A percentile compares a stretch with the other conserved stretches of the same genome.
Evolutionary conservation across 2,888 invertebrate genomes (phyloP).

Genomic region (Erebia ligea): DNA sequence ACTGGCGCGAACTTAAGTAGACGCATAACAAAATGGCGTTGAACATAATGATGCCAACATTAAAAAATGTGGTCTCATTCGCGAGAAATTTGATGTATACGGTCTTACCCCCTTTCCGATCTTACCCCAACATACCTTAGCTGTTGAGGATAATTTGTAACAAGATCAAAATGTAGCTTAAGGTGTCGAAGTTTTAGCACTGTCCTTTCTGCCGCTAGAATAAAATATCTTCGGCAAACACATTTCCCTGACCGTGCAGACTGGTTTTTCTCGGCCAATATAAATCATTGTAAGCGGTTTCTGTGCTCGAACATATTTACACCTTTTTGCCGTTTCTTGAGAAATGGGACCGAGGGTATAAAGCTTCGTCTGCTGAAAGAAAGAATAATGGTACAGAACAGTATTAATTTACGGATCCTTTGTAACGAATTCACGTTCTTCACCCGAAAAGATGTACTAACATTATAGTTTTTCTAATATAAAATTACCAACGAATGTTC

Average conservation of each 20-base stretch:
- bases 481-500: no score
- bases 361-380: constrained; percentile 23
- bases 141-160: no score
- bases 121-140: no score
- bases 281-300: constrained; percentile 73
- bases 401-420: neutral
- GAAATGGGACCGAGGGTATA: constrained; percentile 30
- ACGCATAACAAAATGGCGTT: no score
- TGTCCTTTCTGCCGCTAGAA: neutral
- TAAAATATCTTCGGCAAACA: constrained; percentile 22
- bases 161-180: no score
- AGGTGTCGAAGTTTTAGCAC: neutral
- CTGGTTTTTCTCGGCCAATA: constrained; percentile 63
- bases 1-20: no score
- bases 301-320: constrained; percentile 62
- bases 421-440: neutral
- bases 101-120: no score
- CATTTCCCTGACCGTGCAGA: constrained; percentile 57
- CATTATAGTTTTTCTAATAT: no score
- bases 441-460: neutral
- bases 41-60: no score
- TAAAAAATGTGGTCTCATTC: no score
- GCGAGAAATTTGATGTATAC: no score
- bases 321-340: constrained; percentile 60
- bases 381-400: constrained; percentile 25